Percentiles rank a stretch among this genome's conserved stretches.
These are phyloP conservation scores for Platysternon megacephalum DNA, from an alignment of 2,113 vertebrate genomes.

Conservation along the genomic window DNA sequence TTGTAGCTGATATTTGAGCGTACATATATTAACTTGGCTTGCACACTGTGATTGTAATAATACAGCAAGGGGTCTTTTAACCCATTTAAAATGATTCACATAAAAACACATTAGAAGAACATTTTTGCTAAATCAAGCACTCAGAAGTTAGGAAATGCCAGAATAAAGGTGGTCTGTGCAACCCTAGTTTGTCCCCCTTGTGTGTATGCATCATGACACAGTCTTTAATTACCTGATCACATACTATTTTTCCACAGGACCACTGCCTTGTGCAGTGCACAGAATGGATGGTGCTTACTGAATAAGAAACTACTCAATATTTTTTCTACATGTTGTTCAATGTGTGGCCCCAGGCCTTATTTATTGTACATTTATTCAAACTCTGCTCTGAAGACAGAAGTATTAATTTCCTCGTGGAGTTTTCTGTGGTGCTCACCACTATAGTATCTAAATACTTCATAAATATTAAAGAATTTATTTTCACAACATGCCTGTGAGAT, in stretches of 20 bases:
- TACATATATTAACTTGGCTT: not conserved
- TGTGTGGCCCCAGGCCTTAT: not conserved
- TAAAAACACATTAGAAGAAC: not conserved
- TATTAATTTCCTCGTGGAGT: not conserved
- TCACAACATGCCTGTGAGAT: not conserved
- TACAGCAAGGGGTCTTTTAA: not conserved
- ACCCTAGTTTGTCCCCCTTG: not conserved
- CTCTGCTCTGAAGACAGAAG: not conserved
- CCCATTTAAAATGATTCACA: not conserved
- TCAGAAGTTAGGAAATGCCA: not conserved
- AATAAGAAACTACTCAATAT: not conserved
- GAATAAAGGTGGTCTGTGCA: not conserved
- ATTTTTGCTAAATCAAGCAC: not conserved
- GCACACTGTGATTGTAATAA: not conserved
- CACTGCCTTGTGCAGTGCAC: not conserved
- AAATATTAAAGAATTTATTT: not conserved
- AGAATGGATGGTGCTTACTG: not conserved
- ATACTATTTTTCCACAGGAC: not conserved
- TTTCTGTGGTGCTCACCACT: not conserved
- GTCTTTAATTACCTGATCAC: not conserved
- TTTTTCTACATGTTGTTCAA: not conserved
- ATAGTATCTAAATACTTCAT: not conserved
- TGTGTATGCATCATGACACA: not conserved
- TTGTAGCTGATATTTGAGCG: not conserved
- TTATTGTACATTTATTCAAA: not conserved